Conservation (phyloP, 2,797 vertebrate species). For the Hyperoplus immaculatus region DNA sequence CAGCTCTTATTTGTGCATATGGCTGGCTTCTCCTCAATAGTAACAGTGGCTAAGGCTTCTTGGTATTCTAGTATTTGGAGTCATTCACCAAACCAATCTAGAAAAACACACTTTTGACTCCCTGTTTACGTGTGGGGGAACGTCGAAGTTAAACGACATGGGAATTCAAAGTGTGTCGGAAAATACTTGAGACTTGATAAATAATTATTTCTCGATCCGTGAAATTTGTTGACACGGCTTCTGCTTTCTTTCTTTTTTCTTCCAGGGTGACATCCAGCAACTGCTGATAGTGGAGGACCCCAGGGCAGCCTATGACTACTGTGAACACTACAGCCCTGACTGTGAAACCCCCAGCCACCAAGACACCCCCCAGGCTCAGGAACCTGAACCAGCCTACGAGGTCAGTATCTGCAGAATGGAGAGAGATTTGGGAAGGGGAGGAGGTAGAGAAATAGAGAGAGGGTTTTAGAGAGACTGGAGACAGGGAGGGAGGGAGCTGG, state of each 20-base stretch:
- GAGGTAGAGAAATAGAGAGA: not conserved
- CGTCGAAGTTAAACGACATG: constrained; percentile 6
- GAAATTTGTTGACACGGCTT: constrained; percentile 35
- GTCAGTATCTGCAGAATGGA: constrained; percentile 73
- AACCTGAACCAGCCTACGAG: constrained; percentile 86
- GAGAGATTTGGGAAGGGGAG: not conserved
- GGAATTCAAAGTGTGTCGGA: constrained; percentile 10
- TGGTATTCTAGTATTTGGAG: constrained; percentile 6
- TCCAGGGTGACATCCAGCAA: constrained; percentile 99
- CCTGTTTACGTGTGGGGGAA: constrained; percentile 1
- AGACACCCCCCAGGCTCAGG: constrained; percentile 93
- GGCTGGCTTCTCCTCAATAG: constrained; percentile 35
- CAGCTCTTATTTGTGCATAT: constrained; percentile 3
- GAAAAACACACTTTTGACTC: constrained; percentile 24
- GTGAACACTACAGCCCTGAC: constrained; percentile 98
- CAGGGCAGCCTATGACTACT: constrained; percentile 95
- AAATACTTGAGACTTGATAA: not conserved
- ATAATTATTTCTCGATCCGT: not conserved
- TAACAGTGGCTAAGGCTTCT: constrained; percentile 26
- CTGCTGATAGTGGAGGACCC: constrained; percentile 93
- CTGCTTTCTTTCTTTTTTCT: constrained; percentile 39
- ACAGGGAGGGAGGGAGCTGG: not conserved
- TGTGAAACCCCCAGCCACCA: constrained; percentile 92
- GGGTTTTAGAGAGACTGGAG: not conserved
- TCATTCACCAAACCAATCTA: constrained; percentile 47